These are phyloP conservation scores for Hemaris fuciformis DNA, from an alignment of 2,888 invertebrate genomes.

Conservation along the genomic window DNA sequence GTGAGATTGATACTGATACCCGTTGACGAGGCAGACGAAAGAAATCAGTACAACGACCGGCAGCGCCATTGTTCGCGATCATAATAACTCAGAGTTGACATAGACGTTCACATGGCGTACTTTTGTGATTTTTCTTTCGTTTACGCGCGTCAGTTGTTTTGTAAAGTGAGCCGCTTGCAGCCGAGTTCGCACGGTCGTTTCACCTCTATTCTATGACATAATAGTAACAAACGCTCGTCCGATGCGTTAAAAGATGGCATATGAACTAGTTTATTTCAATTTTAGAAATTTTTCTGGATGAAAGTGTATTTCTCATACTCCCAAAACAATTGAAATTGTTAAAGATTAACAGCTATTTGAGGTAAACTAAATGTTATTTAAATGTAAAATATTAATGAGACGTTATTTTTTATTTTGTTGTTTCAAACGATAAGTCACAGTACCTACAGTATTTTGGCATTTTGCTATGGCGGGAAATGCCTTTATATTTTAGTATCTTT, in stretches of 20 bases:
- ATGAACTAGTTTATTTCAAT: too few species aligned
- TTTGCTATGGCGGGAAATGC: too few species aligned
- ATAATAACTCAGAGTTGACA: constrained; percentile 19
- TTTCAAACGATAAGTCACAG: too few species aligned
- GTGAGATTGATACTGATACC: constrained; percentile 32
- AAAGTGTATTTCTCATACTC: too few species aligned
- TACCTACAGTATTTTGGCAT: too few species aligned
- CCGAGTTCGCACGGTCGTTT: not conserved
- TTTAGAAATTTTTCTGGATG: too few species aligned
- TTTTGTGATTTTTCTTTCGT: constrained; percentile 7
- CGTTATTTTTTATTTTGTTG: too few species aligned
- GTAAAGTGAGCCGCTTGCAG: constrained; percentile 19
- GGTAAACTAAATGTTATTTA: too few species aligned
- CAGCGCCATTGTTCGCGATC: constrained; percentile 42
- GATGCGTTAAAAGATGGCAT: not conserved
- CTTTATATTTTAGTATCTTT: too few species aligned
- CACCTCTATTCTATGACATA: not conserved
- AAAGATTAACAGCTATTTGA: too few species aligned
- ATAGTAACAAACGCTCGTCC: not conserved
- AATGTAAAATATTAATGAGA: too few species aligned
- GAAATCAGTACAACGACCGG: constrained; percentile 38
- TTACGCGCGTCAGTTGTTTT: constrained; percentile 27
- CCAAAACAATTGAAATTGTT: too few species aligned
- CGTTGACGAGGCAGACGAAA: constrained; percentile 30
- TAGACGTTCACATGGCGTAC: constrained; percentile 35